phyloP scores from a whole-genome alignment of 2,797 vertebrate genomes.

The Gila robusta region DNA sequence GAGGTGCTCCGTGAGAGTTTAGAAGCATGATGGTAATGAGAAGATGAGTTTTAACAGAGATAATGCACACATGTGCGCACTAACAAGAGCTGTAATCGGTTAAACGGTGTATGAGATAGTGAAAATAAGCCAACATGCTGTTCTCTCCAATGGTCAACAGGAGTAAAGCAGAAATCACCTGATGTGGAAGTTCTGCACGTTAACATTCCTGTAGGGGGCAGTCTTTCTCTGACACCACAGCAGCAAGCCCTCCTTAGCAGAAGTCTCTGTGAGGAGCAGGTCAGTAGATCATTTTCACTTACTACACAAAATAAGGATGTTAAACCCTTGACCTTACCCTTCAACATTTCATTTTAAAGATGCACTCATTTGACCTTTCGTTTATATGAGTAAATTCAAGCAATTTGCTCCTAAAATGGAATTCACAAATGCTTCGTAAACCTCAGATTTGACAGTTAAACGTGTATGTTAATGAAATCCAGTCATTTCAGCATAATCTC shows the following conservation, averaged over 20 bases:
- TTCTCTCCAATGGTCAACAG: neutral
- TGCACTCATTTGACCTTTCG: neutral
- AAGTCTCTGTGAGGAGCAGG: conserved; percentile 79
- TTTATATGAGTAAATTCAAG: neutral
- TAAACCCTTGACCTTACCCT: neutral
- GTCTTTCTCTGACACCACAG: conserved; percentile 92
- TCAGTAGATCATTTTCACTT: neutral
- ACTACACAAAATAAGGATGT: conserved; percentile 13
- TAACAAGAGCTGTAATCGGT: neutral
- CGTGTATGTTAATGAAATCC: neutral
- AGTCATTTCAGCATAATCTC: neutral
- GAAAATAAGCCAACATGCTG: neutral
- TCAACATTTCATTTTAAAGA: neutral
- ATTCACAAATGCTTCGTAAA: neutral
- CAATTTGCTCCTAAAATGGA: neutral
- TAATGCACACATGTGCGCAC: neutral
- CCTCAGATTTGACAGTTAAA: neutral
- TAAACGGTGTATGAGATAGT: neutral
- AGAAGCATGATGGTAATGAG: conserved; percentile 13
- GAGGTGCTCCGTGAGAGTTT: neutral
- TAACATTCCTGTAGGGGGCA: conserved; percentile 90
- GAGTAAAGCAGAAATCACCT: conserved; percentile 75
- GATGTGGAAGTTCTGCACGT: conserved; percentile 93
- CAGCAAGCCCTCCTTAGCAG: conserved; percentile 89
- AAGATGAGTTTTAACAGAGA: conserved; percentile 8